phyloP scores from a whole-genome alignment of 2,797 vertebrate species.

The Pelochelys cantorii region DNA sequence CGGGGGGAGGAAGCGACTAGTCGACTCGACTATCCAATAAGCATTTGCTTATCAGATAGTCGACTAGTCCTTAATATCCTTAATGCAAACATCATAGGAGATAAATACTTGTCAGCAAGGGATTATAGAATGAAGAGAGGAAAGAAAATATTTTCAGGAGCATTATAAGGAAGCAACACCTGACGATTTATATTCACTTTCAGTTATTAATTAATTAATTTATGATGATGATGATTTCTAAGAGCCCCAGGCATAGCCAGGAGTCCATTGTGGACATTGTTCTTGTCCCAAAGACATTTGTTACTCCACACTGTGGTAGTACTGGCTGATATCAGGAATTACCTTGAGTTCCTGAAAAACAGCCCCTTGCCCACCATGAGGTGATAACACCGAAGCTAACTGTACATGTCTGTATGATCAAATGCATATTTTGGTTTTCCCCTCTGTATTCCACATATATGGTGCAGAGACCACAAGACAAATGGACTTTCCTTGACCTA shows the following conservation, averaged over 20 bases:
- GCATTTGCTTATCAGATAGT: too few species aligned
- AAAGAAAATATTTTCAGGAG: not conserved
- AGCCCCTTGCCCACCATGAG: not conserved
- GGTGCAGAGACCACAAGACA: slow-evolving; percentile 61
- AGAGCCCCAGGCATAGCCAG: too few species aligned
- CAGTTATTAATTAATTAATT: not conserved
- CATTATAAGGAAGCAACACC: not conserved
- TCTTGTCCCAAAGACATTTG: not conserved
- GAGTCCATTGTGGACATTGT: too few species aligned
- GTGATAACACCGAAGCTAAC: not conserved
- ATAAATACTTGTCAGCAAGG: not conserved
- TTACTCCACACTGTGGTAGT: not conserved
- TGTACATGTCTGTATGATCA: slow-evolving; percentile 28
- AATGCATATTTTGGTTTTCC: slow-evolving; percentile 56
- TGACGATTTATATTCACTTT: not conserved
- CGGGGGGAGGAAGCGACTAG: too few species aligned
- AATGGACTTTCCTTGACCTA: slow-evolving; percentile 48
- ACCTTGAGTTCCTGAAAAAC: not conserved
- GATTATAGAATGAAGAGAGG: not conserved
- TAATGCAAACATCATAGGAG: not conserved
- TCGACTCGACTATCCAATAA: too few species aligned
- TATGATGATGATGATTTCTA: too few species aligned
- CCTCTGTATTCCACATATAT: slow-evolving; percentile 13
- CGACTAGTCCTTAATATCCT: too few species aligned
- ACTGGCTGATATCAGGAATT: not conserved